Base-by-base conservation (phyloP, 2,888 invertebrate genomes). In the Eretmocerus hayati region DNA sequence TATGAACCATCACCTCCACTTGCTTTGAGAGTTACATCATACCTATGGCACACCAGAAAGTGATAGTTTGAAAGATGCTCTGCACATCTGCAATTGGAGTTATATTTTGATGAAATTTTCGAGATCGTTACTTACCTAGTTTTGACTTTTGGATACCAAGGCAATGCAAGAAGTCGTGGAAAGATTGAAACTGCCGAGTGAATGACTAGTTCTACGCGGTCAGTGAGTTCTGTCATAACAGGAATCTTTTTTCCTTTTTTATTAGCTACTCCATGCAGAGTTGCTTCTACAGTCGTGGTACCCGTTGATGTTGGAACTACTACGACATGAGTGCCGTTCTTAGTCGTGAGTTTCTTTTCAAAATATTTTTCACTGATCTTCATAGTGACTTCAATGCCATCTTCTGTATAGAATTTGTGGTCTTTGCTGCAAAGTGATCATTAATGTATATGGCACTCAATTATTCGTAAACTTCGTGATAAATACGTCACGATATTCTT, bases 1-100 rank as follows among this genome's bases (percentile, higher is more conserved):
- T 89, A 85, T 64, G 77, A 76, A 54, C 87, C 88, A 70, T 87
- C 88, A 1, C 90, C 90, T 22, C 90, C 90, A 22, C 71, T 74
- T 1, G 85, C 88, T 64, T 77, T 69, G 48, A 84, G 72, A 56
- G 77, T 75, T 38, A 83, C 69, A 54, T 79, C 79, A 58, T 80
- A 78, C 23, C 80, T 78, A n/a, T n/a, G n/a, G n/a, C n/a, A n/a
- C n/a, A n/a, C n/a, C n/a, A 59, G 5, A 46, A 43, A 39, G 8
- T 30, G n/a, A n/a, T n/a, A n/a, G n/a, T n/a, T n/a, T n/a, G n/a
- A n/a, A n/a, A n/a, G n/a, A n/a, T n/a, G n/a, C n/a, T n/a, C n/a
- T n/a, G n/a, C n/a, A n/a, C n/a, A n/a, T n/a, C n/a, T n/a, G n/a
- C n/a, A n/a, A n/a, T n/a, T n/a, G n/a, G n/a, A n/a, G n/a, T n/a